Conservation (phyloP, 2,797 vertebrate genomes). For the Merluccius polli region DNA sequence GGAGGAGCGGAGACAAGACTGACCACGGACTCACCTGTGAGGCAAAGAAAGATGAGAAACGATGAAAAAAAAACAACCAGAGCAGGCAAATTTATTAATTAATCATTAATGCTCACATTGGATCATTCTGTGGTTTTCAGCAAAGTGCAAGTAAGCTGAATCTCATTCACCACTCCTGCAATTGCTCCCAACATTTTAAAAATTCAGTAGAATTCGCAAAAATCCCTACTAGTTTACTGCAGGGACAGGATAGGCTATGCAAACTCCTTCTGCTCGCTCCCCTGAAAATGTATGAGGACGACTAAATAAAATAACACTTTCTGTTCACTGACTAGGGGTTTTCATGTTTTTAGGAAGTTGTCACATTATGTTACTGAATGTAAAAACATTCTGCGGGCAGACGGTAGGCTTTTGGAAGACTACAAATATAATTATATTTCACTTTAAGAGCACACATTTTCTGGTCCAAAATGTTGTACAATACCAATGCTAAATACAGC, state of each 20-base stretch:
- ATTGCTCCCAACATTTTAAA: slow-evolving; percentile 66
- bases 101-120: slow-evolving; percentile 2
- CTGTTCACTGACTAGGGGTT: slow-evolving; percentile 41
- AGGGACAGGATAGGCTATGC: slow-evolving; percentile 52
- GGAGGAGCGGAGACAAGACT: not conserved
- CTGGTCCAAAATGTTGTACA: slow-evolving; percentile 21
- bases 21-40: not conserved
- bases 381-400: slow-evolving; percentile 30
- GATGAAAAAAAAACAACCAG: not conserved
- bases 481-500: slow-evolving; percentile 11
- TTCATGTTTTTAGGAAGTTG: slow-evolving; percentile 55
- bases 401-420: slow-evolving; percentile 23
- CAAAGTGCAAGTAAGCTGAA: slow-evolving; percentile 39
- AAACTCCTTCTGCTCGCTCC: slow-evolving; percentile 50
- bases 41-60: slow-evolving; percentile 10
- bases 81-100: not conserved
- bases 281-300: slow-evolving; percentile 33
- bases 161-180: slow-evolving; percentile 64
- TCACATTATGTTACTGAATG: slow-evolving; percentile 45
- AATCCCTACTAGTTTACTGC: slow-evolving; percentile 49
- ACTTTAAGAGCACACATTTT: slow-evolving; percentile 20
- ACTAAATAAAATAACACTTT: slow-evolving; percentile 44
- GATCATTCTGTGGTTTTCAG: slow-evolving; percentile 52
- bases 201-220: slow-evolving; percentile 65
- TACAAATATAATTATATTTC: slow-evolving; percentile 33